These are phyloP conservation scores for Drosophila robusta DNA, from an alignment of 2,888 invertebrate genomes.

Conservation along the genomic window DNA sequence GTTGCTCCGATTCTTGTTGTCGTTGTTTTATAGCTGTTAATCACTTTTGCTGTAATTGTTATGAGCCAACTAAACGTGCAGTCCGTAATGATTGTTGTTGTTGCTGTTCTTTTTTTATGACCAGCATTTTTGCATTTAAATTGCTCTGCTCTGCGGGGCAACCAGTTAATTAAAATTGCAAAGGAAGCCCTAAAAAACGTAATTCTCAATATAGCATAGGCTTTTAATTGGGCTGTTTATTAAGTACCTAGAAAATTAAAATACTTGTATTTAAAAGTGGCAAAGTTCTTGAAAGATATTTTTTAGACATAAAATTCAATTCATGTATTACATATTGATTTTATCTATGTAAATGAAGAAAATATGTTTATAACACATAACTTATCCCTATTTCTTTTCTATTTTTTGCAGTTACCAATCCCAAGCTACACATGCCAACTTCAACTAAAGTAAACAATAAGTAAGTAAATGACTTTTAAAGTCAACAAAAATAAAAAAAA, in stretches of 20 bases:
- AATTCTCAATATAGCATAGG: background rate
- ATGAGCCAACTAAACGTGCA: slow-evolving; percentile 63
- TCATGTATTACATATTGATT: no score
- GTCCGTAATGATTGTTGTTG: slow-evolving; percentile 31
- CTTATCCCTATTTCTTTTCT: background rate
- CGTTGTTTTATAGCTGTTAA: slow-evolving; percentile 58
- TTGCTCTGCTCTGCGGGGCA: slow-evolving; percentile 17
- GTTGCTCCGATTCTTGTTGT: slow-evolving; percentile 39
- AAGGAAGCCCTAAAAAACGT: slow-evolving; percentile 4
- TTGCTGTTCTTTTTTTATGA: slow-evolving; percentile 27
- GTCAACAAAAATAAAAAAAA: slow-evolving; percentile 21
- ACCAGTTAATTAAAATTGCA: slow-evolving; percentile 21
- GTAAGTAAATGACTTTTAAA: slow-evolving; percentile 46
- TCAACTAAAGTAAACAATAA: slow-evolving; percentile 54
- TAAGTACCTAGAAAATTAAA: no score
- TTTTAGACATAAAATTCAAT: no score
- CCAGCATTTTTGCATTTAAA: slow-evolving; percentile 43
- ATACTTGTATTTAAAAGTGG: no score
- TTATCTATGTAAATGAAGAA: no score
- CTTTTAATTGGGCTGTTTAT: slow-evolving; percentile 1
- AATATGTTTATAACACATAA: background rate
- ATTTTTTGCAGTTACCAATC: slow-evolving; percentile 40
- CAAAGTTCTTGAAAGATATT: no score
- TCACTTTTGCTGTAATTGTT: slow-evolving; percentile 67
- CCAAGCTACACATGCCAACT: slow-evolving; percentile 35